Conservation (phyloP, 2,797 vertebrate genomes). For the Chelidonichthys spinosus region DNA sequence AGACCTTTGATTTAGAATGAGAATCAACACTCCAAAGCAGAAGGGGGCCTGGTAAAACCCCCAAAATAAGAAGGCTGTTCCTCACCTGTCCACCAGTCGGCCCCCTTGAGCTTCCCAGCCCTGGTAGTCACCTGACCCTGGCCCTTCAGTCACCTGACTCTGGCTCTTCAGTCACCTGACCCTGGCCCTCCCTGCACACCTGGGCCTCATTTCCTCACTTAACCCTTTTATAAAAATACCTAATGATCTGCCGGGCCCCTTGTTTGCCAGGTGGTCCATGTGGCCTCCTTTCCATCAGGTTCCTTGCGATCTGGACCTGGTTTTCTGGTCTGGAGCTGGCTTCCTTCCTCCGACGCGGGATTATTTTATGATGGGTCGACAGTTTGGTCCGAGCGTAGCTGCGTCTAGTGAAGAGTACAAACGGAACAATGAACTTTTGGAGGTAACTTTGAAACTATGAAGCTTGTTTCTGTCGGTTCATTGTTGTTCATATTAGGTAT, state of each 20-base stretch:
- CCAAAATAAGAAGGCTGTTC: not conserved
- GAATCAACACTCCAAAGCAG: not conserved
- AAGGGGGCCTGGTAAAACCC: not conserved
- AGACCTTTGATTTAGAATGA: not conserved
- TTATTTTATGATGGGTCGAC: not conserved
- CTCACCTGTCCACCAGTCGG: not conserved
- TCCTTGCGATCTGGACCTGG: not conserved
- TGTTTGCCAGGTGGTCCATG: conserved; percentile 1
- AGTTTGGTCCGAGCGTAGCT: not conserved
- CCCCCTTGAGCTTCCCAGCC: too few relatives aligned
- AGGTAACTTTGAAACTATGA: not conserved
- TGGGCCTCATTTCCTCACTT: not conserved
- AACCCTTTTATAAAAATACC: not conserved
- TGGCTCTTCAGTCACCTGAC: not conserved
- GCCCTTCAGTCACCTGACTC: too few relatives aligned
- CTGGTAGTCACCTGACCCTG: not conserved
- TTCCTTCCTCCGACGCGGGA: not conserved
- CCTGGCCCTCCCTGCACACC: not conserved
- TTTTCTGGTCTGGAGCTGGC: not conserved
- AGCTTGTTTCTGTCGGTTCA: not conserved
- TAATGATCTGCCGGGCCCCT: fast-evolving
- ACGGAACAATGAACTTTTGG: not conserved
- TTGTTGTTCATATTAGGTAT: not conserved
- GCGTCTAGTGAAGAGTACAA: not conserved
- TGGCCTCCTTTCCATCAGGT: not conserved